Conservation (phyloP, 2,888 invertebrate genomes). For the Hypselothyrea guttata region DNA sequence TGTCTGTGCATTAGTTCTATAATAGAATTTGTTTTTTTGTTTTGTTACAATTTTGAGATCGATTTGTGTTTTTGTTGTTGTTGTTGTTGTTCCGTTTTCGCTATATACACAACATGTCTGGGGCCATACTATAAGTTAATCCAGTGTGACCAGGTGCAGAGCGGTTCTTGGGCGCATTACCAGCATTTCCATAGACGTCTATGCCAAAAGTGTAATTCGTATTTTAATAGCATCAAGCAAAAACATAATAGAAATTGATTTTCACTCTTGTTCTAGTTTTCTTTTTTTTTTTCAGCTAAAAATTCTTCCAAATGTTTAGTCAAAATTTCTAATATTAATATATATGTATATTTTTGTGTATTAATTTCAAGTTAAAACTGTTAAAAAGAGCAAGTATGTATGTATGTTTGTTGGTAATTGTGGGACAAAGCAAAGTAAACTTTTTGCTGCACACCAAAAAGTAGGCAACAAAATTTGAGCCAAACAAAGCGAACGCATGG, state of each 20-base stretch:
- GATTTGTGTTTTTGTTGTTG: constrained; percentile 54
- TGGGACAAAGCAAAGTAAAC: constrained; percentile 68
- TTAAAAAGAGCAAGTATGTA: too few species aligned
- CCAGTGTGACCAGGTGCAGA: constrained; percentile 6
- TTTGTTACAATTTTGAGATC: constrained; percentile 73
- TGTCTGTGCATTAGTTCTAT: constrained; percentile 24
- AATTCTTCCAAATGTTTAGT: constrained; percentile 40
- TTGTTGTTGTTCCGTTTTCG: constrained; percentile 16
- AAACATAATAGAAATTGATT: constrained; percentile 41
- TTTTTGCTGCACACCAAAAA: constrained; percentile 6
- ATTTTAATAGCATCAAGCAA: constrained; percentile 37
- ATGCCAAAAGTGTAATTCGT: constrained; percentile 28
- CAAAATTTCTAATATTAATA: constrained; percentile 24
- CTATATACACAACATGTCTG: constrained; percentile 23
- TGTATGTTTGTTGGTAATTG: too few species aligned
- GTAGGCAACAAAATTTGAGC: constrained; percentile 26
- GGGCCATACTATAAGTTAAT: constrained; percentile 14
- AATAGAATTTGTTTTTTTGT: constrained; percentile 46
- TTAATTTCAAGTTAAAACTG: background rate
- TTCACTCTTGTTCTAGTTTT: constrained; percentile 34
- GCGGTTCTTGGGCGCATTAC: too few species aligned
- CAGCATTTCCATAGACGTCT: too few species aligned
- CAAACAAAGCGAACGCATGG: constrained; percentile 2
- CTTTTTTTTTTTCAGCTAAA: constrained; percentile 4
- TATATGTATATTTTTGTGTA: constrained; percentile 1